Percentiles rank a stretch among this genome's conserved stretches.
phyloP scores from a whole-genome alignment of 2,797 vertebrate genomes.

The Mallotus villosus region DNA sequence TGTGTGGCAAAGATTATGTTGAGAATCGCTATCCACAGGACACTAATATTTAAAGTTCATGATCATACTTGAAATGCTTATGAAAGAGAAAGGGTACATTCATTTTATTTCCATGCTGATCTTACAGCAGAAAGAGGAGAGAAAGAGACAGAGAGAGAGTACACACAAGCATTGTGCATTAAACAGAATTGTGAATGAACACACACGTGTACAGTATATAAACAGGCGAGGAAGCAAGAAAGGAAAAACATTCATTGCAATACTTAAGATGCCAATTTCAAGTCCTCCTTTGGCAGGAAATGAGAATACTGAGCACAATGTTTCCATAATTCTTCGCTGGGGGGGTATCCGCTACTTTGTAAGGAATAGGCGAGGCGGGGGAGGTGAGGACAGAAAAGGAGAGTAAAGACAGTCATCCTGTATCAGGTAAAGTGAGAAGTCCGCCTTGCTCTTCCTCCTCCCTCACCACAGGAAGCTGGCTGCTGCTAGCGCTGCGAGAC shows the following conservation, averaged over 20 bases:
- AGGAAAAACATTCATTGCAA: background rate
- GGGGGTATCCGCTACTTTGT: background rate
- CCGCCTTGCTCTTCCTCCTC: conserved; percentile 77
- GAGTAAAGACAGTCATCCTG: conserved; percentile 41
- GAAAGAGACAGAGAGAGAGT: conserved; percentile 17
- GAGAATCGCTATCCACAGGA: too few species aligned
- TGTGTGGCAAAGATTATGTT: background rate
- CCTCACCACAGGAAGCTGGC: conserved; percentile 71
- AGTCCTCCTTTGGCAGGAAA: too few species aligned
- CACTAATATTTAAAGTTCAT: background rate
- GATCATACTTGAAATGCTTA: conserved; percentile 22
- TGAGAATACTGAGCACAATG: background rate
- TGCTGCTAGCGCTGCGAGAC: conserved; percentile 59
- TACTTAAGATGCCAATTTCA: background rate
- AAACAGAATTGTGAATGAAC: background rate
- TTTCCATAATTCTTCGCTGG: background rate
- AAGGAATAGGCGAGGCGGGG: background rate
- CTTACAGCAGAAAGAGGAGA: background rate
- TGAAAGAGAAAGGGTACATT: conserved; percentile 20
- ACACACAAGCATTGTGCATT: conserved; percentile 32
- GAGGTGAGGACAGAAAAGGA: conserved; percentile 14
- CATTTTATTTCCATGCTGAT: conserved; percentile 36
- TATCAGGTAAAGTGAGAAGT: conserved; percentile 58
- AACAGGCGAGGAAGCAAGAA: background rate
- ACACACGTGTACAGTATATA: background rate